Percentiles rank a stretch among this genome's conserved stretches.
These are phyloP conservation scores for Echeneis naucrates DNA, from an alignment of 2,797 vertebrate genomes.

Conservation along the genomic window DNA sequence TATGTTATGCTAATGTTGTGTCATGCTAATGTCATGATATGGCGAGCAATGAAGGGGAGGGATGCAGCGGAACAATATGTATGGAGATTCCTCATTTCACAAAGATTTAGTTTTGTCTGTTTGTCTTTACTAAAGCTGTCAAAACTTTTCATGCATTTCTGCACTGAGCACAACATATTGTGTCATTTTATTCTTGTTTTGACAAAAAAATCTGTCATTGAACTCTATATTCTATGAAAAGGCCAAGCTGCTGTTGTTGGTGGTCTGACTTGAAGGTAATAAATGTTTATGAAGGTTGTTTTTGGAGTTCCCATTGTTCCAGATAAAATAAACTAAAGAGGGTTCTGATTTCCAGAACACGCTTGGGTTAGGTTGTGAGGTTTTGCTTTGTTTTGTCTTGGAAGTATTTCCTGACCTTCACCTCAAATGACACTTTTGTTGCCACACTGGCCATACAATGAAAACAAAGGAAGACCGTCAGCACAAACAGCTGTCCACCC, in stretches of 20 bases:
- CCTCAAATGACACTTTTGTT: not conserved
- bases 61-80: conserved; percentile 30
- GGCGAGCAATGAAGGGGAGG: conserved; percentile 27
- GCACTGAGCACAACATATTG: not conserved
- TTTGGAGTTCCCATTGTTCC: not conserved
- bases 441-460: conserved; percentile 4
- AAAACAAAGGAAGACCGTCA: conserved; percentile 14
- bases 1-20: conserved; percentile 72
- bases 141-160: conserved; percentile 8
- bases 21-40: conserved; percentile 54
- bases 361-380: not conserved
- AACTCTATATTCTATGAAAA: not conserved
- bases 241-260: not conserved
- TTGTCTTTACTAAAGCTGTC: not conserved
- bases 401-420: conserved; percentile 40
- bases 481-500: not conserved
- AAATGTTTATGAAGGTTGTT: not conserved
- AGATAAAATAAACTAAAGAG: conserved; percentile 6
- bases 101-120: conserved; percentile 2
- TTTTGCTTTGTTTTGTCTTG: conserved; percentile 21
- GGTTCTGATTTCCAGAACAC: not conserved
- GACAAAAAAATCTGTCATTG: not conserved
- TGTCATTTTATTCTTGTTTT: conserved; percentile 14
- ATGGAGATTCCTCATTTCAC: conserved; percentile 1
- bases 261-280: not conserved